These are phyloP conservation scores for Micrasema longulum DNA, from an alignment of 1,140 invertebrate species.

Conservation along the genomic window DNA sequence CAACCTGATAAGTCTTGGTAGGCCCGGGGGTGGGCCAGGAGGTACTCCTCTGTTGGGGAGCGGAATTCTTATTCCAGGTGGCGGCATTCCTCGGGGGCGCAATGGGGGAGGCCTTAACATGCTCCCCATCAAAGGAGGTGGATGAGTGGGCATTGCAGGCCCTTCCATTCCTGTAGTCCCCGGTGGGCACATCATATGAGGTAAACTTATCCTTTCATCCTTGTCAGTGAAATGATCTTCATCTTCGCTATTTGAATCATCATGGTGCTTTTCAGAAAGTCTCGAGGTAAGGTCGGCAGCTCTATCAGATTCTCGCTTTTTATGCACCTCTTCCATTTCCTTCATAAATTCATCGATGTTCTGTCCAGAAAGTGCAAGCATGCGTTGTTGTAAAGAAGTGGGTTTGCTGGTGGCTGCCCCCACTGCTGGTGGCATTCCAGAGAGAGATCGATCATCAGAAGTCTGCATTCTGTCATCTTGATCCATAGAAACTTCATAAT, in stretches of 20 bases:
- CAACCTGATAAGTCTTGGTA: slow-evolving; percentile 58
- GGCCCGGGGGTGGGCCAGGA: slow-evolving; percentile 78
- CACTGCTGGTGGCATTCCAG: not conserved
- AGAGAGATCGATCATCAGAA: slow-evolving; percentile 6
- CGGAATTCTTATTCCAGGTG: slow-evolving; percentile 58
- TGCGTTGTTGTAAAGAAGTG: slow-evolving; percentile 83
- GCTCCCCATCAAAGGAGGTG: slow-evolving; percentile 61
- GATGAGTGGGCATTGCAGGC: slow-evolving; percentile 54
- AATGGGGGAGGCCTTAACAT: slow-evolving; percentile 75
- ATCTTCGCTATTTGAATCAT: slow-evolving; percentile 62
- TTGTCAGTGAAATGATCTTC: slow-evolving; percentile 47
- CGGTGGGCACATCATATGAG: slow-evolving; percentile 59
- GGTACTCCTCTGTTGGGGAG: slow-evolving; percentile 65
- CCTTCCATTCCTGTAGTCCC: slow-evolving; percentile 54
- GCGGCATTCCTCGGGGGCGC: slow-evolving; percentile 58
- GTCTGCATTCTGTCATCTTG: slow-evolving; percentile 41
- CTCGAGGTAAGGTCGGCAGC: slow-evolving; percentile 73
- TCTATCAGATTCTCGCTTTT: slow-evolving; percentile 76
- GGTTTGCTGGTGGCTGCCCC: slow-evolving; percentile 68
- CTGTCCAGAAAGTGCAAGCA: slow-evolving; percentile 87
- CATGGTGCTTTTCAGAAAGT: slow-evolving; percentile 60
- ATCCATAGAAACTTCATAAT: slow-evolving; percentile 37
- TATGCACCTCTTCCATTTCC: slow-evolving; percentile 89
- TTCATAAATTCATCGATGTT: slow-evolving; percentile 94
- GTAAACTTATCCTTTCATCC: slow-evolving; percentile 57